Conservation (phyloP, 2,113 vertebrate species). For the Cettia cetti region DNA sequence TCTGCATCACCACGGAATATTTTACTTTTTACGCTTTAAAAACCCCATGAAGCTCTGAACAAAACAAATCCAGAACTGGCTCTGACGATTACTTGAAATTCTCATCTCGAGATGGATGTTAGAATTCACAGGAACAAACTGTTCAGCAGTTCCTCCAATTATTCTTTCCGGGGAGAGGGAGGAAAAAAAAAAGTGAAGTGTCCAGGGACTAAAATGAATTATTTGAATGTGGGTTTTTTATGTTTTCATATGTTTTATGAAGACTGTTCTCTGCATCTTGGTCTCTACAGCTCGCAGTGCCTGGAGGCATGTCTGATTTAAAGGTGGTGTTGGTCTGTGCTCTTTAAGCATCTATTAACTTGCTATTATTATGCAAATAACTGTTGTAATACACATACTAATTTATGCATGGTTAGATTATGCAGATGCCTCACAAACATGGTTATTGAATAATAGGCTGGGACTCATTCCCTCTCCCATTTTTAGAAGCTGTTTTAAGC, state of each 20-base stretch:
- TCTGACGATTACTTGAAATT: slow-evolving; percentile 7
- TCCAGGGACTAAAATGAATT: slow-evolving; percentile 62
- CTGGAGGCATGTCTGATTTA: slow-evolving; percentile 96
- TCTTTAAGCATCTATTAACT: slow-evolving; percentile 99
- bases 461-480: slow-evolving; percentile 62
- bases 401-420: slow-evolving; percentile 98
- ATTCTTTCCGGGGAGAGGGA: neutral
- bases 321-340: slow-evolving; percentile 95
- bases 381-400: slow-evolving; percentile 98
- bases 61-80: neutral
- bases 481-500: slow-evolving; percentile 69
- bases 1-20: accelerated
- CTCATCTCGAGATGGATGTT: neutral
- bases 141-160: slow-evolving; percentile 44
- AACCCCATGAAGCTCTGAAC: neutral
- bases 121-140: slow-evolving; percentile 40
- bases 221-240: slow-evolving; percentile 39
- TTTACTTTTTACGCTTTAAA: neutral
- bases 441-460: slow-evolving; percentile 88
- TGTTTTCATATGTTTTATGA: slow-evolving; percentile 55
- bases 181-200: neutral
- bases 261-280: slow-evolving; percentile 78
- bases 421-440: slow-evolving; percentile 85
- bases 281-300: slow-evolving; percentile 81
- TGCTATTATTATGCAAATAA: slow-evolving; percentile 99